Conservation (phyloP, 2,113 vertebrate genomes). For the Passer montanus region DNA sequence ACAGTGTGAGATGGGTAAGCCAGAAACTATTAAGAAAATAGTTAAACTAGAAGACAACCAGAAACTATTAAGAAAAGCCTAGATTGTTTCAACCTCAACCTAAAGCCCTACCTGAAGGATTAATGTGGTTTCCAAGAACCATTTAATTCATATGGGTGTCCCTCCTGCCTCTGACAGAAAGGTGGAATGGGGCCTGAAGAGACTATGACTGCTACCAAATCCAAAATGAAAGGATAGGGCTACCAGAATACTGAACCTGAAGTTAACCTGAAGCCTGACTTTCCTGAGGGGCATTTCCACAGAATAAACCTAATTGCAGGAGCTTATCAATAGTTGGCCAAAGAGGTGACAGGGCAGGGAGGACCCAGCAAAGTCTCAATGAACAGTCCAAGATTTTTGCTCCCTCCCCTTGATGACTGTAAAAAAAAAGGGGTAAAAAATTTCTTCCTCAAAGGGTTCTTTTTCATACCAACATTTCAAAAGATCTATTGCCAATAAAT, state of each 20-base stretch:
- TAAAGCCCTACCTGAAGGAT: neutral
- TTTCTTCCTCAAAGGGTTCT: neutral
- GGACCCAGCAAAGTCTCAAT: neutral
- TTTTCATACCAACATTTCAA: slow-evolving; percentile 16
- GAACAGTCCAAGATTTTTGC: neutral
- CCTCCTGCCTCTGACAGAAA: neutral
- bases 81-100: neutral
- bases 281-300: neutral
- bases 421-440: neutral
- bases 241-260: neutral
- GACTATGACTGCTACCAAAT: neutral
- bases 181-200: neutral
- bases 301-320: neutral
- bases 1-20: neutral
- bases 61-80: neutral
- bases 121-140: neutral
- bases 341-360: neutral
- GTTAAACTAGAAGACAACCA: neutral
- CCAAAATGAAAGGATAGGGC: neutral
- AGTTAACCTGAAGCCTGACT: neutral
- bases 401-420: neutral
- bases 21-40: neutral
- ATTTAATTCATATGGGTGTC: neutral
- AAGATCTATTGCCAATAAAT: slow-evolving; percentile 66
- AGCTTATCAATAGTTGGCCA: neutral